A percentile compares a stretch with the other conserved stretches of the same genome.
Evolutionary conservation across 2,113 vertebrate species (phyloP).

Genomic region (Dipodomys merriami): DNA sequence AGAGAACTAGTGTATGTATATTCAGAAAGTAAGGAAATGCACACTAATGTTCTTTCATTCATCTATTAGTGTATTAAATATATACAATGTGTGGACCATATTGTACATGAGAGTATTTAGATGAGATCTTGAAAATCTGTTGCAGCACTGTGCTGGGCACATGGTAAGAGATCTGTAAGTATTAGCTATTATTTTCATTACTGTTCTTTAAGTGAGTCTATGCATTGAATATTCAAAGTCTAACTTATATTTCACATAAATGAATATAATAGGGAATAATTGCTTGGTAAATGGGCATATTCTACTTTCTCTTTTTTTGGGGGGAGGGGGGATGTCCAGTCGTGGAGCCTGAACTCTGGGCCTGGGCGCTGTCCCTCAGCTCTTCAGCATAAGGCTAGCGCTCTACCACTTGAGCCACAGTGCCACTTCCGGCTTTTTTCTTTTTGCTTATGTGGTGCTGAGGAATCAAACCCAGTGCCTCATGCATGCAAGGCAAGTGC

Average conservation of each 20-base stretch:
- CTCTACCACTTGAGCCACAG: too few relatives aligned
- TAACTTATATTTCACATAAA: background rate
- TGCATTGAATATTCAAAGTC: background rate
- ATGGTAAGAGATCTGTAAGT: background rate
- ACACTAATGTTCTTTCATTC: background rate
- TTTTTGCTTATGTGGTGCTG: too few relatives aligned
- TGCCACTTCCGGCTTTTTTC: too few relatives aligned
- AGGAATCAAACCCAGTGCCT: too few relatives aligned
- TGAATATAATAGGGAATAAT: background rate
- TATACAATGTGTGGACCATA: background rate
- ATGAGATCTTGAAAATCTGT: slow-evolving; percentile 6
- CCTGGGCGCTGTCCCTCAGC: too few relatives aligned
- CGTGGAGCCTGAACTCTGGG: too few relatives aligned
- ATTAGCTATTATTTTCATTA: slow-evolving; percentile 13
- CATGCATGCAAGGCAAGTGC: too few relatives aligned
- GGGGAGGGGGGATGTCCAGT: too few relatives aligned
- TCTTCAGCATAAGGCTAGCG: too few relatives aligned
- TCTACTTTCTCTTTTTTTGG: too few relatives aligned
- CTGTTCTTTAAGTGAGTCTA: background rate
- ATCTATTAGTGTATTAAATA: background rate
- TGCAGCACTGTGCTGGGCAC: background rate
- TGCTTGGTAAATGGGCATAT: background rate
- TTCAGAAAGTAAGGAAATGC: background rate
- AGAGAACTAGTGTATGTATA: background rate
- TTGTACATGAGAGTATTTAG: background rate